phyloP scores from a whole-genome alignment of 2,797 vertebrate species.

The Paguma larvata region DNA sequence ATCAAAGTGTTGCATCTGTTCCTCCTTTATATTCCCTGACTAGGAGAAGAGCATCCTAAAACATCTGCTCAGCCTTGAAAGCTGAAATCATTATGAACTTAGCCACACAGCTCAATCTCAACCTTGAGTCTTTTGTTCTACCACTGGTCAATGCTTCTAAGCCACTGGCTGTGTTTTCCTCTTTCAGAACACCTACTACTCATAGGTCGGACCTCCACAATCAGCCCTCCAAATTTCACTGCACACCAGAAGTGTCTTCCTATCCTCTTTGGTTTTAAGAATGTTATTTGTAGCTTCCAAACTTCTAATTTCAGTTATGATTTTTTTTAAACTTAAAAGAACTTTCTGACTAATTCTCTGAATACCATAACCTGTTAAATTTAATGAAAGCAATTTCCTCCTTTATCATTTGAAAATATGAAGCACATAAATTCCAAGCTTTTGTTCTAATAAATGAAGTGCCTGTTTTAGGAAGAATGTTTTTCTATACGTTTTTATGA shows the following conservation, averaged over 20 bases:
- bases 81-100: neutral
- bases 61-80: neutral
- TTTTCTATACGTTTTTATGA: neutral
- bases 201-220: neutral
- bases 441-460: slow-evolving; percentile 53
- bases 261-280: slow-evolving; percentile 44
- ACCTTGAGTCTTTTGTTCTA: neutral
- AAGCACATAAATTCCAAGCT: slow-evolving; percentile 25
- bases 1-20: neutral
- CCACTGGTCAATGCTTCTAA: neutral
- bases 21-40: neutral
- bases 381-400: slow-evolving; percentile 35
- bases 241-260: slow-evolving; percentile 7
- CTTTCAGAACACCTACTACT: neutral
- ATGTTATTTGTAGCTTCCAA: neutral
- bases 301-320: neutral
- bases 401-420: slow-evolving; percentile 34
- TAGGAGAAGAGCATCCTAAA: neutral
- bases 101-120: neutral
- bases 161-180: neutral
- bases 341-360: slow-evolving; percentile 34
- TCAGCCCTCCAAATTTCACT: neutral
- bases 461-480: slow-evolving; percentile 43
- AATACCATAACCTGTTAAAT: neutral
- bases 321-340: neutral